A percentile compares a stretch with the other conserved stretches of the same genome.
phyloP scores from a whole-genome alignment of 2,797 vertebrate species.

The Pseudochirops cupreus region DNA sequence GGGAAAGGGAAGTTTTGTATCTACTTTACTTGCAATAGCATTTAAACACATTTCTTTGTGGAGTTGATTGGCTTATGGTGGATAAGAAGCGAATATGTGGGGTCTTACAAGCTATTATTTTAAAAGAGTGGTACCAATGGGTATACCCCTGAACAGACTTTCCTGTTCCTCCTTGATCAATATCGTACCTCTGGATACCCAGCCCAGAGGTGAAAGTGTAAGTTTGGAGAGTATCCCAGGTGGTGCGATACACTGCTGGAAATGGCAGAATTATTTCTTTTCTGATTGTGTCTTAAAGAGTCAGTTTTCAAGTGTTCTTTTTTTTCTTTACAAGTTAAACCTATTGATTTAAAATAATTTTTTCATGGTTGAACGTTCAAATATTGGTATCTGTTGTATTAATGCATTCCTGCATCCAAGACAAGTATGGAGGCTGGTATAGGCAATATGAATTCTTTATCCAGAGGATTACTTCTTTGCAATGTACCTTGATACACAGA shows the following conservation, averaged over 20 bases:
- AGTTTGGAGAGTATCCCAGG: background rate
- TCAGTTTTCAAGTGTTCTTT: background rate
- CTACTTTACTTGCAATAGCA: background rate
- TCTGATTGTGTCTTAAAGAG: background rate
- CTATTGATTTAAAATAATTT: background rate
- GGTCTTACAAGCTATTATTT: background rate
- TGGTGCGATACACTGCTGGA: background rate
- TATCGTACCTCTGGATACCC: background rate
- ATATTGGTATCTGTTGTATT: background rate
- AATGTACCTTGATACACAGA: background rate
- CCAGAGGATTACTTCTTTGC: background rate
- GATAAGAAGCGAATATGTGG: background rate
- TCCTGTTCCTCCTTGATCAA: background rate
- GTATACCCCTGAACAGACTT: background rate
- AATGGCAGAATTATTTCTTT: background rate
- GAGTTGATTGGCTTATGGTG: background rate
- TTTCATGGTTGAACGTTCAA: background rate
- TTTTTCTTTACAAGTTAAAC: background rate
- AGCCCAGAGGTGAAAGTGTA: background rate
- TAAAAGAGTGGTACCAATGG: background rate
- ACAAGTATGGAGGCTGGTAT: background rate
- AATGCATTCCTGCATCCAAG: background rate
- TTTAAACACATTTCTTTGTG: background rate
- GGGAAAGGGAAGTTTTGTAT: background rate
- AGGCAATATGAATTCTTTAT: background rate